Percentiles rank a stretch among this genome's conserved stretches.
Conservation (phyloP, 2,113 vertebrate genomes). For the Anseranas semipalmata region DNA sequence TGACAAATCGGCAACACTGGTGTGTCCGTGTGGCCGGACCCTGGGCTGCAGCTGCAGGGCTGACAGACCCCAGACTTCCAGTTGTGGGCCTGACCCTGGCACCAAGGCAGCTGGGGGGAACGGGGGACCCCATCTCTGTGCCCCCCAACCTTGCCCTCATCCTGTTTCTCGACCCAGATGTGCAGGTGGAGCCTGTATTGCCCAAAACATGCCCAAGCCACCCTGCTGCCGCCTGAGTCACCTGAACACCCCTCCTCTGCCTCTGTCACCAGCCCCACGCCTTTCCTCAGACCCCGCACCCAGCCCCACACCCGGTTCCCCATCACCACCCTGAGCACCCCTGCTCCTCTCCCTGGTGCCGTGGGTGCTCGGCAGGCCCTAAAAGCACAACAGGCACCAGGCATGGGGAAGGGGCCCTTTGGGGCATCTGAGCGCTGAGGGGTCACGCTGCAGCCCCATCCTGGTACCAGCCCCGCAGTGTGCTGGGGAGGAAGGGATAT, state of each 20-base stretch:
- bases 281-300: not conserved
- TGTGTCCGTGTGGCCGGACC: accelerated
- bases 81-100: accelerated
- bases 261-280: not conserved
- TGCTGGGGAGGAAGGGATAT: not conserved
- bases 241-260: not conserved
- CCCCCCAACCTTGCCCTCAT: not conserved
- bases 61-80: not conserved
- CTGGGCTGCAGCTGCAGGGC: not conserved
- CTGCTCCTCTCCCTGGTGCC: accelerated
- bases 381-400: accelerated
- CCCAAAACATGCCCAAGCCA: not conserved
- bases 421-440: accelerated
- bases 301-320: not conserved
- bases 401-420: accelerated
- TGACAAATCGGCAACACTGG: accelerated
- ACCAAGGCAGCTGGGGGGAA: accelerated
- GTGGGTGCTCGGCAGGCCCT: accelerated
- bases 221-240: not conserved
- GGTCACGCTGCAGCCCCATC: accelerated
- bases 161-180: not conserved
- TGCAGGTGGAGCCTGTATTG: not conserved
- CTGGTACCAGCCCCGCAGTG: accelerated
- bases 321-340: accelerated
- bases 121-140: not conserved